Evolutionary conservation across 2,797 vertebrate genomes (phyloP), one percentile per base, ranked within the genome.

Genomic region (Takifugu ocellatus): DNA sequence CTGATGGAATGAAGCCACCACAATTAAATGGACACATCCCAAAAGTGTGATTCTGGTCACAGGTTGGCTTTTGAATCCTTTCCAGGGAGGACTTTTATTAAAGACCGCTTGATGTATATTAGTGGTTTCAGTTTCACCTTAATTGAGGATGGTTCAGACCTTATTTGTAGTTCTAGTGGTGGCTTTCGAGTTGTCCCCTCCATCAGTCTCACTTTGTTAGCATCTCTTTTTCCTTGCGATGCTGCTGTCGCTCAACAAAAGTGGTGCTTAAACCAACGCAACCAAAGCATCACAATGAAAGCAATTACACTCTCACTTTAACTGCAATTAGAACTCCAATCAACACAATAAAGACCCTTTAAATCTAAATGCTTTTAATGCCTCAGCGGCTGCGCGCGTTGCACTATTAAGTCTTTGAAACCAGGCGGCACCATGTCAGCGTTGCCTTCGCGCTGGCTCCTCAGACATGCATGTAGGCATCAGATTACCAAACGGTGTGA

Each of bases 361-460:
- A 25, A 50, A 12, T 3, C 61, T 26, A n/a, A 44, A 45, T 24
- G 26, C 46, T 44, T 17, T 25, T 2, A 4, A 17, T 21, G 16
- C 25, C 17, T 39, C 36, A 14, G 11, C 5, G 36, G 36, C 36
- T 39, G 36, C 15, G 1, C 24, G 57, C 10, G 49, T 16, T n/a
- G n/a, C 17, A 46, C 44, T 47, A 44, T 33, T 27, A 25, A 47
- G 26, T 39, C 39, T 25, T 51, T 14, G 26, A 26, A 63, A 54
- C 24, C 59, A 58, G 53, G 15, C 12, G 36, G 26, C 50, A 60
- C 43, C 29, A 52, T 25, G 39, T 47, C 11, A 31, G 21, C 26
- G n/a, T 25, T 44, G 25, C 42, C 25, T 44, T 25, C 26, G 46
- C 14, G 52, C 54, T 61, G 64, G 63, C 59, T 63, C 77, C 70